Conservation (phyloP, 2,888 invertebrate genomes). For the Caenorhabditis doughertyi region DNA sequence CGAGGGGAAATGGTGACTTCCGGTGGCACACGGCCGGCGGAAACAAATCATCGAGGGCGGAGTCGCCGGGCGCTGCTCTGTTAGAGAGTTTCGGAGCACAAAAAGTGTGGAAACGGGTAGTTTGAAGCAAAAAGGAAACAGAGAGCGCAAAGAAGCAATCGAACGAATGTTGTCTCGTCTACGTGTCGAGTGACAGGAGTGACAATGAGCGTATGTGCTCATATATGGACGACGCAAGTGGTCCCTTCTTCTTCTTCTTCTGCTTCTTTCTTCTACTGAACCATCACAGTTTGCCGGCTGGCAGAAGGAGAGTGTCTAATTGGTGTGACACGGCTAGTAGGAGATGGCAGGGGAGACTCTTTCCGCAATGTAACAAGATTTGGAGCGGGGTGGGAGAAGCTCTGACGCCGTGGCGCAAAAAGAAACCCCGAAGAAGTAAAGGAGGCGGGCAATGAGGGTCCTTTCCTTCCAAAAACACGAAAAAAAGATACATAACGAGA, state of each 20-base stretch:
- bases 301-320: slow-evolving; percentile 52
- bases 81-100: slow-evolving; percentile 45
- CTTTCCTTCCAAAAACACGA: slow-evolving; percentile 34
- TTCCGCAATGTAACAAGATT: slow-evolving; percentile 60
- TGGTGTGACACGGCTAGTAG: slow-evolving; percentile 57
- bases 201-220: slow-evolving; percentile 47
- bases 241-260: slow-evolving; percentile 30
- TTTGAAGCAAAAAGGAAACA: slow-evolving; percentile 27
- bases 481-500: slow-evolving; percentile 55
- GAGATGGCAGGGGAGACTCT: slow-evolving; percentile 18
- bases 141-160: slow-evolving; percentile 36
- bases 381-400: slow-evolving; percentile 23
- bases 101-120: slow-evolving; percentile 50
- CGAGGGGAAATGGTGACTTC: slow-evolving; percentile 59
- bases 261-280: background rate
- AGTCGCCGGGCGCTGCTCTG: slow-evolving; percentile 50
- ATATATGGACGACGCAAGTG: slow-evolving; percentile 45
- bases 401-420: slow-evolving; percentile 45
- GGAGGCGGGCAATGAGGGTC: slow-evolving; percentile 40
- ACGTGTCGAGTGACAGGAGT: slow-evolving; percentile 59
- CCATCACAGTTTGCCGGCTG: slow-evolving; percentile 51
- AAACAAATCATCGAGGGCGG: slow-evolving; percentile 58
- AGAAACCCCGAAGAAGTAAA: slow-evolving; percentile 49
- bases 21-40: slow-evolving; percentile 56
- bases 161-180: slow-evolving; percentile 44